phyloP scores from a whole-genome alignment of 1,140 invertebrate species.

The Papilio glaucus region DNA sequence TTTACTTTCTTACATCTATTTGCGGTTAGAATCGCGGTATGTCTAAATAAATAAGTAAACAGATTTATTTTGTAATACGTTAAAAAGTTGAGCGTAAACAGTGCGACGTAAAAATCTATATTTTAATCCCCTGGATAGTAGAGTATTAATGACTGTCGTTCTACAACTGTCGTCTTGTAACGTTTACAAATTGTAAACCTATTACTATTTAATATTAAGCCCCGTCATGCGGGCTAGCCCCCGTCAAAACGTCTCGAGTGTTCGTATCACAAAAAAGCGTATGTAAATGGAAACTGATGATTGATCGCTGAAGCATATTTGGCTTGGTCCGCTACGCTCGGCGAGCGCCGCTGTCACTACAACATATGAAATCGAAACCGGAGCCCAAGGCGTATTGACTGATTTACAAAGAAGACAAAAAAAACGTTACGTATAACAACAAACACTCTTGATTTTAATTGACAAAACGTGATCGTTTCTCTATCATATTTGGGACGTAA shows the following conservation, averaged over 20 bases:
- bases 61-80: too few relatives aligned
- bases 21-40: too few relatives aligned
- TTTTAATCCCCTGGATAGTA: constrained; percentile 40
- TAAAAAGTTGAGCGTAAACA: too few relatives aligned
- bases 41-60: too few relatives aligned
- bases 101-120: constrained; percentile 43
- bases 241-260: constrained; percentile 49
- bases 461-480: not conserved
- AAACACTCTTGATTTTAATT: constrained; percentile 8
- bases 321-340: constrained; percentile 69
- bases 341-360: constrained; percentile 62
- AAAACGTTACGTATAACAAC: not conserved
- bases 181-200: too few relatives aligned
- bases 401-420: constrained; percentile 35
- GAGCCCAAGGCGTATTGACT: constrained; percentile 63
- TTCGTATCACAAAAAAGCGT: constrained; percentile 57
- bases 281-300: constrained; percentile 66
- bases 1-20: too few relatives aligned
- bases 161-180: too few relatives aligned
- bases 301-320: constrained; percentile 70
- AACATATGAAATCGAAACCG: constrained; percentile 66
- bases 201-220: too few relatives aligned
- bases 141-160: not conserved
- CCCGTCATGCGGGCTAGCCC: constrained; percentile 20
- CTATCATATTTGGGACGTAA: too few relatives aligned